Evolutionary conservation across 2,797 vertebrate species (phyloP), one percentile per base, ranked within the genome.

Genomic region (Hipposideros larvatus): DNA sequence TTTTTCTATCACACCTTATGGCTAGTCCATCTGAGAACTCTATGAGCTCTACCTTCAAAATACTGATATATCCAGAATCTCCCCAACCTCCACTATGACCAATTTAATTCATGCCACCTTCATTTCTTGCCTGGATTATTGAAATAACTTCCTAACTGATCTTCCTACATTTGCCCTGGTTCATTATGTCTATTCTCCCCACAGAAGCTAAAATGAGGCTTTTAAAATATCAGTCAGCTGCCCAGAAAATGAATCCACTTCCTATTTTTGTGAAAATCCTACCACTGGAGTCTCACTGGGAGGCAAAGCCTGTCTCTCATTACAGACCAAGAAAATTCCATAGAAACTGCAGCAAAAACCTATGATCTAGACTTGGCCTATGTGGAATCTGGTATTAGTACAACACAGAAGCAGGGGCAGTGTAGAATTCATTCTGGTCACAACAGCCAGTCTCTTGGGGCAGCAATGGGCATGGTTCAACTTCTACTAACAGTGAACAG

Each of bases 161-260:
- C 13, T 59, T 43, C 24, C 8, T 51, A 41, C 7, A 66, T 53
- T 24, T 73, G 13, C 26, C 26, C 15, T 10, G 1, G 48, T 22
- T 66, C 18, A 71, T 37, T 83, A 13, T 61, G 6, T 34, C 28
- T 48, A 34, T 75, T 77, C 34, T 37, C 43, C 34, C 74, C n/a
- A 53, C 28, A 86, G 68, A 90, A 93, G 55, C 28, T 71, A 59
- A 93, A 82, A 28, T 10, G 15, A 74, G 11, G 13, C 21, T 68
- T 83, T 70, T 83, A 61, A 88, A 84, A 74, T 14, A 77, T 88
- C 7, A 83, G 26, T 90, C 31, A 90, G 19, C 61, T 90, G 28
- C 53, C 75, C n/a, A 51, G 10, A 10, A 31, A 82, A 74, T 91
- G 68, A 87, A 66, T 13, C 1, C 14, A 31, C 14, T 66, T 59